Evolutionary conservation across 2,113 vertebrate genomes (phyloP).

Genomic region (Casuarius casuarius): DNA sequence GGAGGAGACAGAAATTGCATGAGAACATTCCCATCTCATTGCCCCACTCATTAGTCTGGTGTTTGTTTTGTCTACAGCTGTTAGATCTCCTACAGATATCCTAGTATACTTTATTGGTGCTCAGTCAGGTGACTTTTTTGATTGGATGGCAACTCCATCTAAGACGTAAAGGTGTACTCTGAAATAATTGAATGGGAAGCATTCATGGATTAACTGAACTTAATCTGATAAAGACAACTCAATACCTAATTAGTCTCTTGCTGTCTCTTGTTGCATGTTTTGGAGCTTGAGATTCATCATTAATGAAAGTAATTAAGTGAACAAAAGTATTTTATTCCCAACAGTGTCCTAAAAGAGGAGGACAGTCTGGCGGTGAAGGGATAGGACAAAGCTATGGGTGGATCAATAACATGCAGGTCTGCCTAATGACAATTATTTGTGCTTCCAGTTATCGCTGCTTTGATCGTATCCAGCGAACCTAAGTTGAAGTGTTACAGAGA

Average conservation of each 20-base stretch:
- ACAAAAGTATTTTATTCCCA: slow-evolving; percentile 38
- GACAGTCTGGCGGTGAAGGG: background rate
- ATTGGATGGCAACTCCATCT: background rate
- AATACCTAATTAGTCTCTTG: slow-evolving; percentile 37
- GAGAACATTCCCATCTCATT: background rate
- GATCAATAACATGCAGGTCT: slow-evolving; percentile 44
- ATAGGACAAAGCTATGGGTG: background rate
- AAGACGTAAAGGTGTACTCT: background rate
- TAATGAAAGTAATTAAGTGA: slow-evolving; percentile 60
- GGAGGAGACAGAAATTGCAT: background rate
- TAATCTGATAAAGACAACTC: slow-evolving; percentile 20
- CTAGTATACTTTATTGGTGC: background rate
- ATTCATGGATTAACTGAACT: background rate
- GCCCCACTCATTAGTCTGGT: background rate
- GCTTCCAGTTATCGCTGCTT: slow-evolving; percentile 17
- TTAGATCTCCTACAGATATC: background rate
- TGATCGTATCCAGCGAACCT: background rate
- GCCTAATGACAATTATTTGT: background rate
- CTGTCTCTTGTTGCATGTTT: slow-evolving; percentile 8
- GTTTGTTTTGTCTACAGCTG: background rate
- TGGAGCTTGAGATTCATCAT: slow-evolving; percentile 20
- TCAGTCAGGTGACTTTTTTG: background rate
- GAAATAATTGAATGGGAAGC: background rate
- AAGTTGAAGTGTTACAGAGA: background rate
- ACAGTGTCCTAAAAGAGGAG: background rate